These are phyloP conservation scores for Solea solea DNA, from an alignment of 2,113 vertebrate genomes.

Conservation along the genomic window DNA sequence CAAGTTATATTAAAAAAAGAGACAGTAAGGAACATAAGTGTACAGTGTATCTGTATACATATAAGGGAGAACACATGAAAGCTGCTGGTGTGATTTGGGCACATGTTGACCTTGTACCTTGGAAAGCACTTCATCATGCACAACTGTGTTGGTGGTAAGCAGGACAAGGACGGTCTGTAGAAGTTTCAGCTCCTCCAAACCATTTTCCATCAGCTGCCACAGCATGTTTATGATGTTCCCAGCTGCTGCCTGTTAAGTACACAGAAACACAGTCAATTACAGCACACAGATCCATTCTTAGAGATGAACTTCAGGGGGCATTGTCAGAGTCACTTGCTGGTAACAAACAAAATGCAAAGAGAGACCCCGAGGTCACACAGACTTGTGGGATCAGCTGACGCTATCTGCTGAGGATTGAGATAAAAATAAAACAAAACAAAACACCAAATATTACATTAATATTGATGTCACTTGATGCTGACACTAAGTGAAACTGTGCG, in stretches of 20 bases:
- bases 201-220: slow-evolving; percentile 99
- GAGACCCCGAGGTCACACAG: slow-evolving; percentile 15
- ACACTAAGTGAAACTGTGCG: slow-evolving; percentile 27
- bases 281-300: neutral
- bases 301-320: neutral
- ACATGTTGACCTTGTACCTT: slow-evolving; percentile 83
- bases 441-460: slow-evolving; percentile 10
- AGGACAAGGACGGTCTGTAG: slow-evolving; percentile 98
- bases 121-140: slow-evolving; percentile 95
- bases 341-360: slow-evolving; percentile 1
- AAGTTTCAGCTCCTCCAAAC: slow-evolving; percentile 96
- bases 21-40: slow-evolving; percentile 1
- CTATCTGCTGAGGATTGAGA: neutral
- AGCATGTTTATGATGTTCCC: slow-evolving; percentile 99
- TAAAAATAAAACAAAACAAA: neutral
- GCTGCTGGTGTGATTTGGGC: neutral
- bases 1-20: neutral
- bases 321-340: neutral
- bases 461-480: slow-evolving; percentile 27
- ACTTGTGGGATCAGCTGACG: slow-evolving; percentile 41
- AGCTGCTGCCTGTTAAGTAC: slow-evolving; percentile 86
- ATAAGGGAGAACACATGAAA: neutral
- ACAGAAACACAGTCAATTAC: slow-evolving; percentile 19
- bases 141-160: slow-evolving; percentile 96
- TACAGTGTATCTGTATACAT: neutral